Conservation (phyloP, 2,888 invertebrate genomes). For the Drosophila merina region DNA sequence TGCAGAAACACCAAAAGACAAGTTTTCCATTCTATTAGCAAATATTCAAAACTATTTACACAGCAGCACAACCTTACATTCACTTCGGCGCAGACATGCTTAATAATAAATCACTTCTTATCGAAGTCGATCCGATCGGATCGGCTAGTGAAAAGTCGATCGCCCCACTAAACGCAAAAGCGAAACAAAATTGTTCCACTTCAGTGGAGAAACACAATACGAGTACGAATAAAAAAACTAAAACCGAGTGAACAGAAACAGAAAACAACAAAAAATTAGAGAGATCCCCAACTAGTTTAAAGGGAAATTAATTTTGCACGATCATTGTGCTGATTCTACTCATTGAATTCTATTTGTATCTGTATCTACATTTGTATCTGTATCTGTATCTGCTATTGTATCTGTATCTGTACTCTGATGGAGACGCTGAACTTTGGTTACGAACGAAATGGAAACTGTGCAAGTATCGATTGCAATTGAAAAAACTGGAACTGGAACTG, state of each 20-base stretch:
- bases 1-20: background rate
- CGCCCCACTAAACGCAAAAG: conserved; percentile 45
- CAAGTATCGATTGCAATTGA: conserved; percentile 68
- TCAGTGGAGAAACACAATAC: conserved; percentile 52
- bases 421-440: conserved; percentile 21
- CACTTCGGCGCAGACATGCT: conserved; percentile 3
- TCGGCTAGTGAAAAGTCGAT: conserved; percentile 24
- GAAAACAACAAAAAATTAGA: conserved; percentile 33
- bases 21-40: conserved; percentile 1
- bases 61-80: background rate
- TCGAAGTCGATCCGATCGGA: conserved; percentile 19
- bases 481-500: conserved; percentile 63
- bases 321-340: conserved; percentile 68
- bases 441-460: conserved; percentile 61
- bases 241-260: conserved; percentile 19
- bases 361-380: conserved; percentile 5
- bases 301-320: conserved; percentile 62
- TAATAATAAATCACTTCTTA: conserved; percentile 30
- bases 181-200: conserved; percentile 64
- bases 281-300: conserved; percentile 42
- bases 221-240: conserved; percentile 20
- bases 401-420: conserved; percentile 5
- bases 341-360: conserved; percentile 51
- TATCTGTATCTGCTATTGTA: conserved; percentile 11
- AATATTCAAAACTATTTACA: conserved; percentile 1